These are phyloP conservation scores for Leucophenga maculata DNA, from an alignment of 2,888 invertebrate genomes.

Conservation along the genomic window DNA sequence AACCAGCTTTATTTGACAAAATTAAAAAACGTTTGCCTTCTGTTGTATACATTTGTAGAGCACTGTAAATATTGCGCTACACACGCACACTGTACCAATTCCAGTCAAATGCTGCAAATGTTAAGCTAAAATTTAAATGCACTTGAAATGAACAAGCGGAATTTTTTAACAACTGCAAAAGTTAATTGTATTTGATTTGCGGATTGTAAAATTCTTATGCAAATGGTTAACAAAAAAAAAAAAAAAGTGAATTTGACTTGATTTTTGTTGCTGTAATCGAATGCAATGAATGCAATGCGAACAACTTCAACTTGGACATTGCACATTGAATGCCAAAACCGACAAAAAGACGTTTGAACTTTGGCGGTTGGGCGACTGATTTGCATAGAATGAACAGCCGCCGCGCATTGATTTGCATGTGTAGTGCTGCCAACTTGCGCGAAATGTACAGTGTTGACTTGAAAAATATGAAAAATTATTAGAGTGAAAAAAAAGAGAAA, in stretches of 20 bases:
- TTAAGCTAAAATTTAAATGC: conserved; percentile 54
- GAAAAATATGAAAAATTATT: too few relatives aligned
- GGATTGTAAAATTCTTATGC: conserved; percentile 58
- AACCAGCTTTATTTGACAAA: too few relatives aligned
- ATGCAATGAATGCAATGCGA: neutral
- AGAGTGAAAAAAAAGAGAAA: neutral
- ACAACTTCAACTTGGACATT: too few relatives aligned
- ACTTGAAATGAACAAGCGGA: conserved; percentile 66
- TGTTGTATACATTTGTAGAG: too few relatives aligned
- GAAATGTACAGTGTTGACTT: neutral
- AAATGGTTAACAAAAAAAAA: conserved; percentile 42
- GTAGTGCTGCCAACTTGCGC: neutral
- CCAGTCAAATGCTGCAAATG: conserved; percentile 3
- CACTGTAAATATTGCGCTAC: neutral
- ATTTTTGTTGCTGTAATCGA: conserved; percentile 4
- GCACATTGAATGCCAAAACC: too few relatives aligned
- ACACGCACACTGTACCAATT: neutral
- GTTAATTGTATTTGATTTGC: conserved; percentile 61
- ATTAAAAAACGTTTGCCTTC: too few relatives aligned
- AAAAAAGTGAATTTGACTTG: conserved; percentile 1
- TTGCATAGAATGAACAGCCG: conserved; percentile 34
- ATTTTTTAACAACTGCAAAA: conserved; percentile 61
- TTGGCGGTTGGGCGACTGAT: conserved; percentile 22
- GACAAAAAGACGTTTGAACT: conserved; percentile 18
- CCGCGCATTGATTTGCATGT: conserved; percentile 15